Percentiles rank a stretch among this genome's conserved stretches.
phyloP scores from a whole-genome alignment of 2,888 invertebrate genomes.

The Ornithoptera alexandrae region DNA sequence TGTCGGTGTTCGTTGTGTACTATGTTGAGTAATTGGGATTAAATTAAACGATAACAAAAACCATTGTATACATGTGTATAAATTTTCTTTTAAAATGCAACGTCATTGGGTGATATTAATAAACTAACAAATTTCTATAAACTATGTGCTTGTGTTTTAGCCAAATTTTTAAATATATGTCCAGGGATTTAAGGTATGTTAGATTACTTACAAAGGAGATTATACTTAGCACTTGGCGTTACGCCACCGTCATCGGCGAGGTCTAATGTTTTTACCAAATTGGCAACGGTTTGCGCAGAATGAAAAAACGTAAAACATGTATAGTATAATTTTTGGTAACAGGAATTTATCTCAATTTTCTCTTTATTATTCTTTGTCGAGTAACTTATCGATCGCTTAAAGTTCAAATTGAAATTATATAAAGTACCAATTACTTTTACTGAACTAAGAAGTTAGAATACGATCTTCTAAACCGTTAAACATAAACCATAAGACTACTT shows the following conservation, averaged over 20 bases:
- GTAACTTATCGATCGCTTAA: too few species aligned
- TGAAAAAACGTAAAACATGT: conserved; percentile 15
- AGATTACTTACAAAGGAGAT: conserved; percentile 36
- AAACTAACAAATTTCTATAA: too few species aligned
- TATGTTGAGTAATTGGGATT: too few species aligned
- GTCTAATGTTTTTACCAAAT: conserved; percentile 50
- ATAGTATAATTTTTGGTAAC: neutral
- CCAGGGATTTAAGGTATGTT: conserved; percentile 38
- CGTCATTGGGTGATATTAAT: too few species aligned
- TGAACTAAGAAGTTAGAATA: neutral
- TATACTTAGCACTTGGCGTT: conserved; percentile 48
- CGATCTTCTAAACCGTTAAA: neutral
- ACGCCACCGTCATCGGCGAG: conserved; percentile 48
- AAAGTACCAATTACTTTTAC: too few species aligned
- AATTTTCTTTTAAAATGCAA: too few species aligned
- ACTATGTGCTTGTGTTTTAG: too few species aligned
- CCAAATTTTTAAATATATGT: conserved; percentile 38
- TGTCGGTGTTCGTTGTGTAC: too few species aligned
- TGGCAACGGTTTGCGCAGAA: conserved; percentile 48
- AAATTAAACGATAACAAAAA: too few species aligned
- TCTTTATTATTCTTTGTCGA: too few species aligned
- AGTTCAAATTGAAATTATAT: too few species aligned
- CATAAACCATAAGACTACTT: neutral
- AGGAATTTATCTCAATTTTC: neutral
- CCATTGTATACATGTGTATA: too few species aligned